Percentiles rank a stretch among this genome's conserved stretches.
Evolutionary conservation across 2,113 vertebrate species (phyloP).

Genomic region (Myocastor coypus): DNA sequence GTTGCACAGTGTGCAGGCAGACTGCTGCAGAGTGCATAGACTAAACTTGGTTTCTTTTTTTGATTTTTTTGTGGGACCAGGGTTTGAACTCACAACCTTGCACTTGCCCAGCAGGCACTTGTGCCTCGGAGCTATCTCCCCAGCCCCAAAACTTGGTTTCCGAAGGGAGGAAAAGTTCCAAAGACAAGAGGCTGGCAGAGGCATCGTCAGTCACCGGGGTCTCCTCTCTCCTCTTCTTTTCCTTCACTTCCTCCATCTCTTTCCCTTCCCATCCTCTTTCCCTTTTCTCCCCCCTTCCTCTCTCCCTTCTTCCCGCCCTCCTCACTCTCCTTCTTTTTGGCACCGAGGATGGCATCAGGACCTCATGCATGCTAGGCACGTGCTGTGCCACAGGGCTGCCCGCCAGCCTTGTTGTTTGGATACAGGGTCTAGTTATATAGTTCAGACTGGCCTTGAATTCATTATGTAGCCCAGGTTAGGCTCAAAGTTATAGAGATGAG

Average conservation of each 20-base stretch:
- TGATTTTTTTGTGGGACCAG: too few species aligned
- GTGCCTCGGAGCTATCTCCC: too few species aligned
- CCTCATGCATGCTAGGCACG: neutral
- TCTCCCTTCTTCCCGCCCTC: too few species aligned
- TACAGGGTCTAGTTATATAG: neutral
- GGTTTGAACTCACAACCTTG: too few species aligned
- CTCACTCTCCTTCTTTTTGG: neutral
- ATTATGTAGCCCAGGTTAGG: neutral
- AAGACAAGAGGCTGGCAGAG: neutral
- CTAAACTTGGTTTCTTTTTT: neutral
- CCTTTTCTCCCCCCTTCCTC: too few species aligned
- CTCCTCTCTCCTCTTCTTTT: neutral
- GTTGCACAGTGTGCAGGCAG: neutral
- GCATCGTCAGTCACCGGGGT: neutral
- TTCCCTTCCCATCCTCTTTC: too few species aligned
- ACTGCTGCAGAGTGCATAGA: neutral
- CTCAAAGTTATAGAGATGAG: neutral
- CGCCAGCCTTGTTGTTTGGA: neutral
- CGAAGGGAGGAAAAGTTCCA: neutral
- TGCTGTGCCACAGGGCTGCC: neutral
- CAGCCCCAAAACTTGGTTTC: neutral
- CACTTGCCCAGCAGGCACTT: too few species aligned
- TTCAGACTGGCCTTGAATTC: neutral
- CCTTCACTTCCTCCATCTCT: too few species aligned
- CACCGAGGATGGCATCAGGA: neutral